Percentiles rank a stretch among this genome's conserved stretches.
phyloP scores from a whole-genome alignment of 2,797 vertebrate genomes.

The Oreochromis grahami region DNA sequence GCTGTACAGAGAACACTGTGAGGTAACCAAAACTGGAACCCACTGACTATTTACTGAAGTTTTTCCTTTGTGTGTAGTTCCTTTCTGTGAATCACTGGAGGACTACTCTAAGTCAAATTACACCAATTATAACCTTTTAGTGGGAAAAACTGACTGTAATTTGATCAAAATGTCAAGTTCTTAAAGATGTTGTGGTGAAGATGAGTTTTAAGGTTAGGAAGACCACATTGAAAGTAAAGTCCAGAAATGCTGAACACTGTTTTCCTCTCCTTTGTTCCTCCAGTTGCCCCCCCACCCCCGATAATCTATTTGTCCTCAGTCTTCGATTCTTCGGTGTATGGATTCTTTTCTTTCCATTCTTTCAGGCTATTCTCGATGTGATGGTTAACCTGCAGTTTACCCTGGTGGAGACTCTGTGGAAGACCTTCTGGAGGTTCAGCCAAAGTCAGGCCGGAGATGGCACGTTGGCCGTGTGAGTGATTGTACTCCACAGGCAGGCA shows the following conservation, averaged over 20 bases:
- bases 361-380: constrained; percentile 90
- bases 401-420: constrained; percentile 93
- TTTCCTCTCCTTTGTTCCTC: neutral
- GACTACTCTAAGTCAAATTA: neutral
- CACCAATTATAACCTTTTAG: neutral
- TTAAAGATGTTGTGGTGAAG: neutral
- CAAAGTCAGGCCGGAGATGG: constrained; percentile 83
- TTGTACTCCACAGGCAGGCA: neutral
- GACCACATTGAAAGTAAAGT: neutral
- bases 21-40: constrained; percentile 73
- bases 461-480: constrained; percentile 83
- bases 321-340: neutral
- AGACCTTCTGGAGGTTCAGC: constrained; percentile 93
- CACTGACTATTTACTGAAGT: neutral
- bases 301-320: neutral
- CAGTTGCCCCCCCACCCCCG: neutral
- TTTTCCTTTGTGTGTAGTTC: neutral
- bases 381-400: constrained; percentile 96
- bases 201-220: neutral
- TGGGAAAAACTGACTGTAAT: neutral
- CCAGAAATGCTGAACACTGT: neutral
- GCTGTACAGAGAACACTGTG: constrained; percentile 94
- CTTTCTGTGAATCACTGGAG: neutral
- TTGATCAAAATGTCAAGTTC: neutral
- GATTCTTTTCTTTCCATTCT: neutral